Evolutionary conservation across 2,113 vertebrate species (phyloP), one percentile per base, ranked within the genome.

Genomic region (Cyanoramphus novaezelandiae): DNA sequence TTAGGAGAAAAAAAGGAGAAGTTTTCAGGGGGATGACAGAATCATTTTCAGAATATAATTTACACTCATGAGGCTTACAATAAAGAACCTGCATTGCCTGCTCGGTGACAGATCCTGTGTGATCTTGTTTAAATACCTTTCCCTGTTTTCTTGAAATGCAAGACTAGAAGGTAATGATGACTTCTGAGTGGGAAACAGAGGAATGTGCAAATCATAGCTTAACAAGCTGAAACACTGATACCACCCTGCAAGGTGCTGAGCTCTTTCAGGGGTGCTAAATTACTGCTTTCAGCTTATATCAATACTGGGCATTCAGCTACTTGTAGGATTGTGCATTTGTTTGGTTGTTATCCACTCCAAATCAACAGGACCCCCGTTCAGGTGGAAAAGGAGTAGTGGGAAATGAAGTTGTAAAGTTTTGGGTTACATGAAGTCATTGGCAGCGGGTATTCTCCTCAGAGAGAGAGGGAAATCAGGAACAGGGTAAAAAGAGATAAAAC

Each of bases 1-100:
- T 35, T 23, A 24, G 57, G 33, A 35, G 57, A 81, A 67, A 41
- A 39, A 78, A 85, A 80, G 93, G 55, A 89, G 90, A 55, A 95
- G 93, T 97, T 94, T 93, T 98, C 95, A 97, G 39, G 57, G 75
- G 72, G 64, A 70, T 98, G 97, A 97, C 97, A 96, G 97, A 96
- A 94, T 97, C 91, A 96, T 98, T 98, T 97, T 88, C 76, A 94
- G 91, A 93, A 49, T 93, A 41, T 93, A 82, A 68, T 89, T 92
- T 95, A 53, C 14, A 46, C 55, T 82, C 91, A 60, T 46, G 81
- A 87, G 74, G 76, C 82, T 95, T 93, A 44, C 79, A 86, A 4
- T 47, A 75, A 55, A 88, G 52, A 81, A 27, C 16, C 5, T 28
- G 55, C 13, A 1, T 78, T 83, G 43, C 63, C 79, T 59, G 53